Base-by-base conservation (phyloP, 2,113 vertebrate species). In the Regulus satrapa region DNA sequence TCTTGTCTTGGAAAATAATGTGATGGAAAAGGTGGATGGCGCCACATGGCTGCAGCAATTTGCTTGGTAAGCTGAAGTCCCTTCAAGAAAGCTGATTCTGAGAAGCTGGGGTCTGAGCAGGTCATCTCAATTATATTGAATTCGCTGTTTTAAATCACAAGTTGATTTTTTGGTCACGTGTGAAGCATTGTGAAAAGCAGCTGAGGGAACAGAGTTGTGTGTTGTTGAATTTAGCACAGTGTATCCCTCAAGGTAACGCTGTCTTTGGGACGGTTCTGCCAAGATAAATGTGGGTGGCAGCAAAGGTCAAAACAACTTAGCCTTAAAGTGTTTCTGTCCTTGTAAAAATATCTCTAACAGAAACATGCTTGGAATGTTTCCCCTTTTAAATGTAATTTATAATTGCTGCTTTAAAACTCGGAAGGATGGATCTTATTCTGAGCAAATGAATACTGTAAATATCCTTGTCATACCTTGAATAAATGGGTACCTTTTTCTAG, bases 401-500 rank as follows among this genome's bases (percentile, higher is more conserved):
- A 91, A 84, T 85, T 95, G 95, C 97, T 98, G 97, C 95, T 97
- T 97, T 97, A 73, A 95, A 92, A 97, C 91, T 94, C 18, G 1
- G 89, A 84, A 75, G 91, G 89, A 94, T 94, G 95, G 93, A 96
- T 93, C 95, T 95, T 97, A 86, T 72, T 95, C 92, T 96, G 96
- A 97, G 72, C 69, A 96, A 96, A 96, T 88, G 73, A 97, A 89
- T 97, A 97, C 94, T 98, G 98, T 98, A 98, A 98, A 98, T 98
- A 98, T 92, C 97, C 90, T 98, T 98, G 98, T 98, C 97, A 98
- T 98, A 97, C 92, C 95, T 98, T 97, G 96, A 98, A 98, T 98
- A 98, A 98, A 98, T 97, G 97, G 96, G 82, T 97, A 97, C 95
- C 68, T 97, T 98, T 98, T 98, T 98, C 91, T 98, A 98, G 87